Evolutionary conservation across 2,113 vertebrate genomes (phyloP).

Genomic region (Cranoglanis bouderius): DNA sequence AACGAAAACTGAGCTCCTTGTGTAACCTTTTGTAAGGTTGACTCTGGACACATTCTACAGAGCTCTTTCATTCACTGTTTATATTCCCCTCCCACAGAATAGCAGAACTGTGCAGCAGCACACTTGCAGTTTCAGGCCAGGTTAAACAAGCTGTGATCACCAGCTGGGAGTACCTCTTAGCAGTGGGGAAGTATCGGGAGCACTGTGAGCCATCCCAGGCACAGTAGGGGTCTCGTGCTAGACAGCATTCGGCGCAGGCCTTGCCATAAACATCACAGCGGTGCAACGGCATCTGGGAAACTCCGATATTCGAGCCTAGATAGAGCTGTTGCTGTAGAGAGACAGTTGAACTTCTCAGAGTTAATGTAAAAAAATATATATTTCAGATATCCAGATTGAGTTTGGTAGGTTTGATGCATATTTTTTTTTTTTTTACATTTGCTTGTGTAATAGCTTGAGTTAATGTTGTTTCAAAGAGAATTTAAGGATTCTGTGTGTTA

Average conservation of each 20-base stretch:
- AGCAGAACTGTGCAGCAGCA: constrained; percentile 3
- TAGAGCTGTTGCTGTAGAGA: constrained; percentile 92
- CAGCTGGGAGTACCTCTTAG: constrained; percentile 83
- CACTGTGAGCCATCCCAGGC: constrained; percentile 96
- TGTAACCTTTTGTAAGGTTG: constrained; percentile 21
- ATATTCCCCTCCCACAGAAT: constrained; percentile 3
- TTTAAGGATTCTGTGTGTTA: neutral
- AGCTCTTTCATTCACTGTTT: constrained; percentile 18
- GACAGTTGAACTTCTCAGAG: neutral
- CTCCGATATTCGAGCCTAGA: constrained; percentile 84
- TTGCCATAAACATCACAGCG: constrained; percentile 94
- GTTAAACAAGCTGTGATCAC: constrained; percentile 16
- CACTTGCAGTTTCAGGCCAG: neutral
- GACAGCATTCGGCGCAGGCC: constrained; percentile 95
- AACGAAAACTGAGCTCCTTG: neutral
- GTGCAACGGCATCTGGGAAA: constrained; percentile 93
- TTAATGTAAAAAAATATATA: neutral
- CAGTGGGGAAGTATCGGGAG: constrained; percentile 96
- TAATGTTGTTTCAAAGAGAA: constrained; percentile 15
- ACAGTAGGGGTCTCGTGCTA: constrained; percentile 96
- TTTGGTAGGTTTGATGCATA: neutral
- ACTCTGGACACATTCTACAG: constrained; percentile 14
- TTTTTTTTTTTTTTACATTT: neutral
- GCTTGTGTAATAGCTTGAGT: neutral
- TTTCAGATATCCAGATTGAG: neutral